Conservation (phyloP, 2,113 vertebrate genomes). For the Corynorhinus townsendii region DNA sequence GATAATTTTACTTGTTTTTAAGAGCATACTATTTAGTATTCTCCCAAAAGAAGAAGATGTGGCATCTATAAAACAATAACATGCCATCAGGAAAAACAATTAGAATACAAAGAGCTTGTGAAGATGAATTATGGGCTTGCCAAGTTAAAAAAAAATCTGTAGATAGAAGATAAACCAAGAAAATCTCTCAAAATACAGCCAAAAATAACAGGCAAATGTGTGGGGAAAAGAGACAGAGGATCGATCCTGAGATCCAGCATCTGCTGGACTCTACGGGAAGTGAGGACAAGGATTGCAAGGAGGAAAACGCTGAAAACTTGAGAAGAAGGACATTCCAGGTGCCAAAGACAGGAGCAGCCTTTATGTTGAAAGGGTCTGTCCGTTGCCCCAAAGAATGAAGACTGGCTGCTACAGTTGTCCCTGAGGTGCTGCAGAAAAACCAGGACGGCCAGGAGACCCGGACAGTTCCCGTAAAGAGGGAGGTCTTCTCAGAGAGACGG, state of each 20-base stretch:
- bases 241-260: not conserved
- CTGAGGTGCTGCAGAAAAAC: not conserved
- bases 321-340: not conserved
- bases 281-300: not conserved
- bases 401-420: not conserved
- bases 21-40: not conserved
- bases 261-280: not conserved
- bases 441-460: not conserved
- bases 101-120: not conserved
- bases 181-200: constrained; percentile 7
- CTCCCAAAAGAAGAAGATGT: not conserved
- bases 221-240: not conserved
- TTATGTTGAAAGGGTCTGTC: not conserved
- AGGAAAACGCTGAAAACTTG: not conserved
- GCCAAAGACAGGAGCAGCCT: not conserved
- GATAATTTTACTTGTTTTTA: not conserved
- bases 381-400: not conserved
- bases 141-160: not conserved
- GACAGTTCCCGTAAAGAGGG: not conserved
- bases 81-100: not conserved
- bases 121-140: not conserved
- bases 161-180: constrained; percentile 27
- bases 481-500: not conserved
- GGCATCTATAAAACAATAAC: not conserved
- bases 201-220: not conserved